Evolutionary conservation across 2,888 invertebrate species (phyloP), one percentile per base, ranked within the genome.

Genomic region (Diloba caeruleocephala): DNA sequence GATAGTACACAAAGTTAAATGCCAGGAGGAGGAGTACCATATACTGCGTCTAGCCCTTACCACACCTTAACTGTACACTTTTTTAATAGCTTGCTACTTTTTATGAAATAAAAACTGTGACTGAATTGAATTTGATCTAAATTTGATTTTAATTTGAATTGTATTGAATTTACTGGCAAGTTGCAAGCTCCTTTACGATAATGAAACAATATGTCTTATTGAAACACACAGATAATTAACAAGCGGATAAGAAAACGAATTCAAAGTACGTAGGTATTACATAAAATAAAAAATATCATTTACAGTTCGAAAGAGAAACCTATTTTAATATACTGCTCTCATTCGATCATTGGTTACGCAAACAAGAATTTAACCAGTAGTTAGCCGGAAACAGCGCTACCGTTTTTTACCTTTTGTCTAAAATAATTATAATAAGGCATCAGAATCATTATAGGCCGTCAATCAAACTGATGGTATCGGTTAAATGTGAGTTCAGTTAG

Each of bases 301-400:
- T 48, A 53, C 69, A 66, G 53, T 68, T 59, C 56, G 54, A 79
- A 81, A 83, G 79, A 76, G 84, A 82, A 85, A 84, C 77, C 71
- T 66, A 71, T 71, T 6, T 77, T 69, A 78, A 75, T 74, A 76
- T 75, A 57, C 63, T 63, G 61, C 71, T 76, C 71, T 60, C 62
- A 70, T 59, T 67, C 62, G 53, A 71, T 78, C 74, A 76, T 71
- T 61, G 71, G 78, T 89, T 87, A 81, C 85, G 83, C 82, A 86
- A 87, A 82, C 73, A 82, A 81, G 74, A 84, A 81, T 84, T 81
- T 80, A 79, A 82, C 79, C 81, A 85, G 83, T 82, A 83, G 85
- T 84, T 83, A 84, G 67, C 69, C 73, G 78, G 78, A 79, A 70
- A 56, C 63, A 55, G 66, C 56, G 54, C 59, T 56, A 52, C 52